Evolutionary conservation across 2,797 vertebrate genomes (phyloP).

Genomic region (Dallia pectoralis): DNA sequence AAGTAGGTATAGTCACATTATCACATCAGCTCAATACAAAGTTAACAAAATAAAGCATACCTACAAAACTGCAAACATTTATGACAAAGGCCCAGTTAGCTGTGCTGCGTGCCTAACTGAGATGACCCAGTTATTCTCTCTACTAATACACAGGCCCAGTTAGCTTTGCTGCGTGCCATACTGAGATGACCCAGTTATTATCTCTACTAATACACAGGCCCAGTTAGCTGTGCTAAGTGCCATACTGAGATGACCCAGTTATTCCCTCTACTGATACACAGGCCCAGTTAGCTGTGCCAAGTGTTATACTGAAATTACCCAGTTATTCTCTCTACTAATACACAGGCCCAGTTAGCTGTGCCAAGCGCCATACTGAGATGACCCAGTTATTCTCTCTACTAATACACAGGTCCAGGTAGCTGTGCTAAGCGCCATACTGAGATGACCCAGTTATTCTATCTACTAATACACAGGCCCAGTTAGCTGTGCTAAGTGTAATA

Average conservation of each 20-base stretch:
- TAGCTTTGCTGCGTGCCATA: not conserved
- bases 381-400: not conserved
- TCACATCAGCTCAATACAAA: no score
- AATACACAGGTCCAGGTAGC: no score
- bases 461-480: no score
- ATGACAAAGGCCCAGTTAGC: no score
- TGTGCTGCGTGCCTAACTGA: not conserved
- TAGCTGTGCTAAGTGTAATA: not conserved
- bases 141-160: no score
- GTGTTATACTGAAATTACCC: not conserved
- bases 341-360: no score
- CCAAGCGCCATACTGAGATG: not conserved
- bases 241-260: not conserved
- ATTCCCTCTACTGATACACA: no score
- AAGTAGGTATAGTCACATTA: no score
- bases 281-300: not conserved
- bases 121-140: not conserved
- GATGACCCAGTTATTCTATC: not conserved
- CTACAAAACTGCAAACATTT: no score
- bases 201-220: no score
- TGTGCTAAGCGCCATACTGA: not conserved
- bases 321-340: not conserved
- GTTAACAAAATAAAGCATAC: no score
- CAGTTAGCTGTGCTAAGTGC: not conserved
- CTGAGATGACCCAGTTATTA: not conserved